These are phyloP conservation scores for Luperina testacea DNA, from an alignment of 2,888 invertebrate genomes.

Conservation along the genomic window DNA sequence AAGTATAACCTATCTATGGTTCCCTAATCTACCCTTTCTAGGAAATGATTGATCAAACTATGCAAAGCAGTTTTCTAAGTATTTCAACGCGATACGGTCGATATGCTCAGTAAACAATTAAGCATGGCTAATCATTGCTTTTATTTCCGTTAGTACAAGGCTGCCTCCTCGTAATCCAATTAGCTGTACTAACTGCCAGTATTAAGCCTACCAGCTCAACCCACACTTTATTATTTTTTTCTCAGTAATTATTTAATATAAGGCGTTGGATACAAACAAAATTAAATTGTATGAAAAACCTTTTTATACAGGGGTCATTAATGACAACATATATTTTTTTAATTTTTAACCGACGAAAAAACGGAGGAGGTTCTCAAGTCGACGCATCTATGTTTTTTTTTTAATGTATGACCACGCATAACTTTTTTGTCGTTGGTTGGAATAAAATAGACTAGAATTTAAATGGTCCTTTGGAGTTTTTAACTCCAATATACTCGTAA, in stretches of 20 bases:
- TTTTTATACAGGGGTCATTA: not conserved
- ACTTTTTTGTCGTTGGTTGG: not conserved
- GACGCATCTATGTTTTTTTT: too few relatives aligned
- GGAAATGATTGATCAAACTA: not conserved
- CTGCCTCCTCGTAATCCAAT: conserved; percentile 51
- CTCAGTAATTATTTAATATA: conserved; percentile 11
- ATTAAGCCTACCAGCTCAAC: conserved; percentile 23
- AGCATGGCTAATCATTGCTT: conserved; percentile 45
- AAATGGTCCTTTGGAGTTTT: not conserved
- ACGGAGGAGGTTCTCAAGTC: too few relatives aligned
- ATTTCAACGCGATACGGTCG: conserved; percentile 3
- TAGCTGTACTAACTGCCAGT: conserved; percentile 29
- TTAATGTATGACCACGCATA: too few relatives aligned
- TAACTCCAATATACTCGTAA: not conserved
- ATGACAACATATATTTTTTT: not conserved
- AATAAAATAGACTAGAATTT: not conserved
- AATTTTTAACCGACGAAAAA: not conserved
- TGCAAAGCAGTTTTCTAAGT: conserved; percentile 20
- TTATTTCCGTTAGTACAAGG: conserved; percentile 51
- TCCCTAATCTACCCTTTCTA: conserved; percentile 4
- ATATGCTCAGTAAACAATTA: conserved; percentile 15
- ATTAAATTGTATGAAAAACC: conserved; percentile 16
- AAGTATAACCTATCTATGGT: not conserved
- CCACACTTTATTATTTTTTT: conserved; percentile 36
- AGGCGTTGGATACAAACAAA: conserved; percentile 2